These are phyloP conservation scores for Sitophilus oryzae DNA, from an alignment of 1,140 invertebrate genomes.

Conservation along the genomic window DNA sequence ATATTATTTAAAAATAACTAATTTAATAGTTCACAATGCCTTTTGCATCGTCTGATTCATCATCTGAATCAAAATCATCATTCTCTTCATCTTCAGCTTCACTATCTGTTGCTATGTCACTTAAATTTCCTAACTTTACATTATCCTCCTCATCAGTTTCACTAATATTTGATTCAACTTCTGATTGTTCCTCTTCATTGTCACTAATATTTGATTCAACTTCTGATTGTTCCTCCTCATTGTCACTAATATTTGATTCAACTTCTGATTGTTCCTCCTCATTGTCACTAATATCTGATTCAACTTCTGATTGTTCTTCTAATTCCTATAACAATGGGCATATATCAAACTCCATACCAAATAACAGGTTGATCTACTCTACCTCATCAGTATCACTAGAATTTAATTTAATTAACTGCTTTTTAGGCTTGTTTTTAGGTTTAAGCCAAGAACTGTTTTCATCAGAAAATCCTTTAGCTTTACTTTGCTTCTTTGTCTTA, in stretches of 20 bases:
- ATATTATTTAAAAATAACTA: constrained; percentile 13
- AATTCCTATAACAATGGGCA: not conserved
- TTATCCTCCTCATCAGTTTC: too few species aligned
- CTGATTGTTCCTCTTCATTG: constrained; percentile 14
- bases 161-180: too few species aligned
- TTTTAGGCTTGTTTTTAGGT: constrained; percentile 46
- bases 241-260: constrained; percentile 34
- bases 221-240: constrained; percentile 27
- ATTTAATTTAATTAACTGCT: not conserved
- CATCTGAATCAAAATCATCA: constrained; percentile 45
- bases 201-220: constrained; percentile 39
- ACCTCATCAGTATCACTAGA: constrained; percentile 14
- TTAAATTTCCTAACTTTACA: too few species aligned
- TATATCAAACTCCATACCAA: not conserved
- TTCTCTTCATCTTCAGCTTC: constrained; percentile 10
- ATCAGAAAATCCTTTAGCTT: constrained; percentile 54
- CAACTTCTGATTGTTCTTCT: constrained; percentile 37
- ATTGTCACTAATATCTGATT: constrained; percentile 31
- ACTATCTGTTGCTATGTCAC: too few species aligned
- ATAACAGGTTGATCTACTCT: constrained; percentile 10
- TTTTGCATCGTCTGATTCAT: constrained; percentile 53
- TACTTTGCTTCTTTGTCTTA: constrained; percentile 25
- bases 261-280: constrained; percentile 35
- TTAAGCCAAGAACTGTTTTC: constrained; percentile 66
- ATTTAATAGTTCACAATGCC: constrained; percentile 7